phyloP scores from a whole-genome alignment of 2,113 vertebrate genomes.

The Procavia capensis region DNA sequence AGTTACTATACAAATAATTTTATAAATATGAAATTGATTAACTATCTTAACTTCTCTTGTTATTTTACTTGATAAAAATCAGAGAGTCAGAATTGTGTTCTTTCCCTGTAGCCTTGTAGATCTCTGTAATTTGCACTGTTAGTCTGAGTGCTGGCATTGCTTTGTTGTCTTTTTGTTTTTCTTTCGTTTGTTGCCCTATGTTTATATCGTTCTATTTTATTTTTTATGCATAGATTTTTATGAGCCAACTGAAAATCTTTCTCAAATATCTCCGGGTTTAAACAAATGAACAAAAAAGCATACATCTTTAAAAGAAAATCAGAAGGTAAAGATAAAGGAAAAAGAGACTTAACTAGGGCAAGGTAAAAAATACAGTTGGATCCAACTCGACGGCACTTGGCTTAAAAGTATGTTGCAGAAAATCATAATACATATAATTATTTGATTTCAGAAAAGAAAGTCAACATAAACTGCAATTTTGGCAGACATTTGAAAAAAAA shows the following conservation, averaged over 20 bases:
- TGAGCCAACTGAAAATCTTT: neutral
- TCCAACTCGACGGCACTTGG: too few species aligned
- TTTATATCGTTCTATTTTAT: neutral
- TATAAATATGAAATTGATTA: neutral
- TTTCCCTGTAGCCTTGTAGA: fast-evolving
- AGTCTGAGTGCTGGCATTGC: neutral
- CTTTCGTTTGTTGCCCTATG: neutral
- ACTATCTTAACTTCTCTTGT: neutral
- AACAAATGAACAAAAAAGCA: neutral
- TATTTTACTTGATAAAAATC: neutral
- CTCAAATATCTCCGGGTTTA: neutral
- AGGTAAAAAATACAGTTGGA: neutral
- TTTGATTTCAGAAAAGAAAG: neutral
- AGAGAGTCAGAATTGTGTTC: neutral
- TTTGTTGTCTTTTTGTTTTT: neutral
- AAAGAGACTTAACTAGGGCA: neutral
- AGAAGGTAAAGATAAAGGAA: neutral
- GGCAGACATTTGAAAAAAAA: neutral
- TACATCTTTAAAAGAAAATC: neutral
- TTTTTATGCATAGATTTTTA: neutral
- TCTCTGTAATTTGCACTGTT: neutral
- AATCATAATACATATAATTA: neutral
- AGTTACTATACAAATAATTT: neutral
- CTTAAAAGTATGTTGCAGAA: neutral
- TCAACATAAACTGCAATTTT: neutral